Base-by-base conservation (phyloP, 2,113 vertebrate genomes). In the Oxyura jamaicensis region DNA sequence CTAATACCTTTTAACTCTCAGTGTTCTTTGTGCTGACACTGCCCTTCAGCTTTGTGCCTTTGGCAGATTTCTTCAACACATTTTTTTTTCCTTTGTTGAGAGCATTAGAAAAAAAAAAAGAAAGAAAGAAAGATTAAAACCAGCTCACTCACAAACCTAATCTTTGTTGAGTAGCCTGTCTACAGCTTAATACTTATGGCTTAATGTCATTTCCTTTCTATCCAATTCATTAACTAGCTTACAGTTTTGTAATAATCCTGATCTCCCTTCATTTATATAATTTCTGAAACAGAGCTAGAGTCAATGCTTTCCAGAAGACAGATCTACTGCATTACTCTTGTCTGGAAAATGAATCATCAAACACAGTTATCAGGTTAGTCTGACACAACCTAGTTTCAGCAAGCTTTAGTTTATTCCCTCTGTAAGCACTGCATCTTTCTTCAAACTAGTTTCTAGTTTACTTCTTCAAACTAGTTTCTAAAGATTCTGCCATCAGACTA, bases 151-250 rank as follows among this genome's bases (percentile, higher is more conserved):
- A 93, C 60, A 91, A 91, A 79, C 68, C 86, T 94, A 75, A 91
- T 86, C 88, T 93, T 91, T 86, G 65, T 60, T 93, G 89, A 95
- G 80, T 65, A 72, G 86, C 60, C 77, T 91, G 86, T 80, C 80
- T 88, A 52, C 46, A 92, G 86, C 79, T 95, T 93, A 95, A 94
- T 95, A 78, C 86, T 41, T 81, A 42, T 55, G 78, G 72, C 69
- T 89, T 92, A 95, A 92, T 82, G 73, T 31, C 60, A 72, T 84
- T 94, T 92, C 77, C 91, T 97, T 92, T 96, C 91, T 91, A 83
- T 78, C 68, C 35, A 56, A 62, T 80, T 72, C 89, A 91, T 93
- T 95, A 96, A 89, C 80, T 68, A 81, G 56, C 95, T 92, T 84
- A 92, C 56, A 92, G 48, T 72, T 75, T 86, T 77, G 23, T 66